A percentile compares a stretch with the other conserved stretches of the same genome.
Conservation (phyloP, 2,888 invertebrate species). For the Scelioninae gen. 2 region DNA sequence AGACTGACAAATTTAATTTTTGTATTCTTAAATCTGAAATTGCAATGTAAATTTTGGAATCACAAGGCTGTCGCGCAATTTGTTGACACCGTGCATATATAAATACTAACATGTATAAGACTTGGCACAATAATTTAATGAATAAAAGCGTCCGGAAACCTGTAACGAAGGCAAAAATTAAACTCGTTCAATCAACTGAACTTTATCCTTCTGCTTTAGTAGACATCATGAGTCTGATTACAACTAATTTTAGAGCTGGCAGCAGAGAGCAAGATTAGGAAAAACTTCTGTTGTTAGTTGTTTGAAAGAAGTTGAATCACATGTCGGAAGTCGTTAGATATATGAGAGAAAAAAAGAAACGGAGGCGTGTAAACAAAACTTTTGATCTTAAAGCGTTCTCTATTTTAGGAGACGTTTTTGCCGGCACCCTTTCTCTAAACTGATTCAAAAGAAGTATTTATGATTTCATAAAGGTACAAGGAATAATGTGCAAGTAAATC, state of each 20-base stretch:
- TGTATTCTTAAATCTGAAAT: too few relatives aligned
- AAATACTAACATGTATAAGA: too few relatives aligned
- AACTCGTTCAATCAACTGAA: constrained; percentile 7
- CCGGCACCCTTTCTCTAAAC: constrained; percentile 30
- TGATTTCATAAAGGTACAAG: constrained; percentile 33
- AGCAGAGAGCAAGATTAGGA: constrained; percentile 36
- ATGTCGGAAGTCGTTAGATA: constrained; percentile 52
- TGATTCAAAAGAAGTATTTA: constrained; percentile 34
- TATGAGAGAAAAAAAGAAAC: constrained; percentile 32
- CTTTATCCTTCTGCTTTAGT: neutral
- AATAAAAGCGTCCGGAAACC: too few relatives aligned
- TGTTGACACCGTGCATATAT: too few relatives aligned
- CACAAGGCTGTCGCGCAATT: too few relatives aligned
- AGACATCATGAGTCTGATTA: constrained; percentile 33
- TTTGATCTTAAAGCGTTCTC: constrained; percentile 46
- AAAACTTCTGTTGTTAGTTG: constrained; percentile 54
- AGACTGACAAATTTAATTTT: too few relatives aligned
- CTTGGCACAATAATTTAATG: too few relatives aligned
- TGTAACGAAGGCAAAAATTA: neutral
- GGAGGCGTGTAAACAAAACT: constrained; percentile 47
- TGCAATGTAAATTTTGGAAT: too few relatives aligned
- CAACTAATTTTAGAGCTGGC: constrained; percentile 37
- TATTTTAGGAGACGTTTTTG: constrained; percentile 33
- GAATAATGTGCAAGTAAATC: constrained; percentile 6
- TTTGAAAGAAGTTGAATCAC: constrained; percentile 54